phyloP scores from a whole-genome alignment of 2,113 vertebrate species.

The Tupaia chinensis region DNA sequence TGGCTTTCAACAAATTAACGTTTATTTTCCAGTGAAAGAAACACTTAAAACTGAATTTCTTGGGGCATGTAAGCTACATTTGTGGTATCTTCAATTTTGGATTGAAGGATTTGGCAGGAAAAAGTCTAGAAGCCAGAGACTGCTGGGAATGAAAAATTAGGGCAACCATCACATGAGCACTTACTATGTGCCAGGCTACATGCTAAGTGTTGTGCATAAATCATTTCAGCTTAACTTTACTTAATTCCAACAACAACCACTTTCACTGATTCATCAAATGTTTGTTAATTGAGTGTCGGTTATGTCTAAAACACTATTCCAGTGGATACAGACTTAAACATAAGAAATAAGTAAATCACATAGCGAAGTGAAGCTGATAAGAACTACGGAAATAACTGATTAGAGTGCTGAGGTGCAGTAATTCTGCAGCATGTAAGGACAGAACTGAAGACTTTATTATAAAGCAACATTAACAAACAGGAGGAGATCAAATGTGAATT shows the following conservation, averaged over 20 bases:
- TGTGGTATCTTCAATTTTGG: conserved; percentile 29
- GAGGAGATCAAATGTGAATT: not conserved
- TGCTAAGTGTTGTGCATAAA: not conserved
- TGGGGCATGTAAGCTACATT: conserved; percentile 30
- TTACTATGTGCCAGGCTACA: not conserved
- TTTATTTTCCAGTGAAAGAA: not conserved
- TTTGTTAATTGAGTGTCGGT: not conserved
- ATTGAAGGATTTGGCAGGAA: not conserved
- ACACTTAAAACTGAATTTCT: conserved; percentile 31
- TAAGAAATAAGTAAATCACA: not conserved
- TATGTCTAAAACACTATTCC: not conserved
- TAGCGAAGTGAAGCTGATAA: not conserved
- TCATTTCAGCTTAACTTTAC: not conserved
- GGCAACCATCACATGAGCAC: not conserved
- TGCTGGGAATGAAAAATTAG: conserved; percentile 16
- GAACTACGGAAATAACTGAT: not conserved
- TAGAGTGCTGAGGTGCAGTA: not conserved
- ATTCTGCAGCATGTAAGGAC: not conserved
- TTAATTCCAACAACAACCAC: not conserved
- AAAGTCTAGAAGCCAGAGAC: conserved; percentile 57
- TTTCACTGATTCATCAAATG: conserved; percentile 31
- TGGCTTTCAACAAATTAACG: conserved; percentile 48
- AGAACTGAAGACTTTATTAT: not conserved
- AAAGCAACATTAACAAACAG: not conserved
- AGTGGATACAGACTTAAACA: not conserved